Percentiles rank a stretch among this genome's conserved stretches.
These are phyloP conservation scores for Protophormia terraenovae DNA, from an alignment of 2,888 invertebrate genomes.

Conservation along the genomic window DNA sequence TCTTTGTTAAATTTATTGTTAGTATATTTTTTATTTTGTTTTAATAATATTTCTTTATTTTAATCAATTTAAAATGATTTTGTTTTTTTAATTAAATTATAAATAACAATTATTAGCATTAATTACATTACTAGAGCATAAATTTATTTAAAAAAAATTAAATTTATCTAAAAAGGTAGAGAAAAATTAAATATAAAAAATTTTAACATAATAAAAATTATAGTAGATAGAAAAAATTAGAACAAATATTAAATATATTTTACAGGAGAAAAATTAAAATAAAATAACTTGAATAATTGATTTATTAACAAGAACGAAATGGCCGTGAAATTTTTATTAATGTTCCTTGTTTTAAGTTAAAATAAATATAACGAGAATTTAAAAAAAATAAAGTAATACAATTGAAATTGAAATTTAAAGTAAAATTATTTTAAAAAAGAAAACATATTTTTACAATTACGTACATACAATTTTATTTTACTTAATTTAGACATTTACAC, in stretches of 20 bases:
- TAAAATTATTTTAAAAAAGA: constrained; percentile 8
- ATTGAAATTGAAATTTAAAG: no score
- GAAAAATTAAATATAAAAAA: constrained; percentile 3
- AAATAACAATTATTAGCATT: constrained; percentile 75
- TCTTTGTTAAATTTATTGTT: constrained; percentile 52
- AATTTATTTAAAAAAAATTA: constrained; percentile 64
- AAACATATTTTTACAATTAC: constrained; percentile 34
- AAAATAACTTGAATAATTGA: no score
- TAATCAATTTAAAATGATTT: constrained; percentile 71
- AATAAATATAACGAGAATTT: no score
- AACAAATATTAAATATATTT: constrained; percentile 42
- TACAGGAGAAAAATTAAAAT: constrained; percentile 26
- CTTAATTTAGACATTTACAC: neutral
- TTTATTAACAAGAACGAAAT: no score
- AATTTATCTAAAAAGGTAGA: constrained; percentile 63
- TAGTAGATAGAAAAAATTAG: constrained; percentile 26
- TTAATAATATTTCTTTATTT: constrained; percentile 70
- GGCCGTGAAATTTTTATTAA: no score
- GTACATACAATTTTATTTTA: constrained; percentile 46
- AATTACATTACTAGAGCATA: constrained; percentile 62
- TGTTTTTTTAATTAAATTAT: constrained; percentile 71
- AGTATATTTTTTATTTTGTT: constrained; percentile 70
- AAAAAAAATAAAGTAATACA: no score
- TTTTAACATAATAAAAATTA: constrained; percentile 27
- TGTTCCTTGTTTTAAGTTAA: no score